A percentile compares a stretch with the other conserved stretches of the same genome.
These are phyloP conservation scores for Hyalella azteca DNA, from an alignment of 2,888 invertebrate genomes.

Conservation along the genomic window DNA sequence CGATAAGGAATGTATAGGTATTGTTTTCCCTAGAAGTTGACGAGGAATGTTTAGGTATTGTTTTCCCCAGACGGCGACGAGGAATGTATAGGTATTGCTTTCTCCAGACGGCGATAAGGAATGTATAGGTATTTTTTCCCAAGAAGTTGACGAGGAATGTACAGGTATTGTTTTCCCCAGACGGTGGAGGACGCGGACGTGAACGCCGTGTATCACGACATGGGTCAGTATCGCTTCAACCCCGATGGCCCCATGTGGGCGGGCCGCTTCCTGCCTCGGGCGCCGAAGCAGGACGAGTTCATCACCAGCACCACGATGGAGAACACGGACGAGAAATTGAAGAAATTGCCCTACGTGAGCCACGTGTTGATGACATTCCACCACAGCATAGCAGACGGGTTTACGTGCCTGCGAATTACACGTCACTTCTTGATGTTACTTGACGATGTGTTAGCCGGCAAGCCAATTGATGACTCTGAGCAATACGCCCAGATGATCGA, in stretches of 20 bases:
- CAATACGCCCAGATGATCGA: slow-evolving; percentile 4
- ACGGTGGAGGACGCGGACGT: background rate
- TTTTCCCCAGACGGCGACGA: background rate
- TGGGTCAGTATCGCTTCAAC: background rate
- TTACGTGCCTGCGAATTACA: slow-evolving; percentile 38
- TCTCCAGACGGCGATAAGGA: background rate
- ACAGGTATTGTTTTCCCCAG: background rate
- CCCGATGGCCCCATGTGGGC: background rate
- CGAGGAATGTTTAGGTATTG: background rate
- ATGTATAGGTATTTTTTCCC: background rate
- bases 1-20: too few species aligned
- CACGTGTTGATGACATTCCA: slow-evolving; percentile 40
- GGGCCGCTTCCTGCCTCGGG: background rate
- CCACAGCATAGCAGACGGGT: slow-evolving; percentile 41
- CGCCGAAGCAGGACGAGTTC: slow-evolving; percentile 13
- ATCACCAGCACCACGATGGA: background rate
- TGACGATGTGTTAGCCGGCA: slow-evolving; percentile 36
- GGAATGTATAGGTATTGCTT: background rate
- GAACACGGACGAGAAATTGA: background rate
- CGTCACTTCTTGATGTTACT: slow-evolving; percentile 36
- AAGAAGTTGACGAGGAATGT: background rate
- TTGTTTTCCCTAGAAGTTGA: background rate
- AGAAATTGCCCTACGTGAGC: background rate
- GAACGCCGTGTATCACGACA: background rate
- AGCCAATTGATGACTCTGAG: slow-evolving; percentile 32